phyloP scores from a whole-genome alignment of 2,113 vertebrate species.

The Mastomys coucha region DNA sequence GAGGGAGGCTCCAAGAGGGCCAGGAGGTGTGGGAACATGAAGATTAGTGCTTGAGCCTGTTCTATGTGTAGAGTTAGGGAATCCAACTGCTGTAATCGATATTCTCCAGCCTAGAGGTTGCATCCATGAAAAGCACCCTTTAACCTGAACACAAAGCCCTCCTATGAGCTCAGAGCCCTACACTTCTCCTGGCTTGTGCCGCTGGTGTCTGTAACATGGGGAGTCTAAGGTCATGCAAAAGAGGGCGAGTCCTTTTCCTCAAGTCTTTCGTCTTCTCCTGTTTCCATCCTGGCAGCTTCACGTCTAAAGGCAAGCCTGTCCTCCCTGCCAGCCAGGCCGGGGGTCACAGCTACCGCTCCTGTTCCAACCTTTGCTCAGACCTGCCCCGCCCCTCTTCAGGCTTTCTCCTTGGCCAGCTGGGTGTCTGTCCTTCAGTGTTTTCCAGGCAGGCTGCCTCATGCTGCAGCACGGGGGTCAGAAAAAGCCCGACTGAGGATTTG shows the following conservation, averaged over 20 bases:
- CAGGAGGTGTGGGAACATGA: background rate
- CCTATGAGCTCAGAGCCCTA: background rate
- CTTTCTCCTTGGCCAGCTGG: background rate
- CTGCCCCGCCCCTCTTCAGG: background rate
- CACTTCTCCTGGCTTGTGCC: background rate
- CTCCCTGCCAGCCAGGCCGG: background rate
- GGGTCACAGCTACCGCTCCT: background rate
- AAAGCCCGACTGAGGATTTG: background rate
- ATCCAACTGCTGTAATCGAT: background rate
- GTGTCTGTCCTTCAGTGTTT: background rate
- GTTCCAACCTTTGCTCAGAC: background rate
- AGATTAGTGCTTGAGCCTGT: background rate
- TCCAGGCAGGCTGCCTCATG: background rate
- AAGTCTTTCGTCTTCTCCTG: background rate
- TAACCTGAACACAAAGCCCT: background rate
- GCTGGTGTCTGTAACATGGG: background rate
- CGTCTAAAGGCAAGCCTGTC: background rate
- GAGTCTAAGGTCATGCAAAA: background rate
- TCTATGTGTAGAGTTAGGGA: background rate
- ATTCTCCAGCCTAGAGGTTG: background rate
- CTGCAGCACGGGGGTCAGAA: background rate
- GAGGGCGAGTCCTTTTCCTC: background rate
- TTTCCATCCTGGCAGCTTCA: background rate
- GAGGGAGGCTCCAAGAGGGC: background rate
- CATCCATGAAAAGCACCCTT: background rate